Evolutionary conservation across 1,140 invertebrate genomes (phyloP).

Genomic region (Saccostrea glomerata): DNA sequence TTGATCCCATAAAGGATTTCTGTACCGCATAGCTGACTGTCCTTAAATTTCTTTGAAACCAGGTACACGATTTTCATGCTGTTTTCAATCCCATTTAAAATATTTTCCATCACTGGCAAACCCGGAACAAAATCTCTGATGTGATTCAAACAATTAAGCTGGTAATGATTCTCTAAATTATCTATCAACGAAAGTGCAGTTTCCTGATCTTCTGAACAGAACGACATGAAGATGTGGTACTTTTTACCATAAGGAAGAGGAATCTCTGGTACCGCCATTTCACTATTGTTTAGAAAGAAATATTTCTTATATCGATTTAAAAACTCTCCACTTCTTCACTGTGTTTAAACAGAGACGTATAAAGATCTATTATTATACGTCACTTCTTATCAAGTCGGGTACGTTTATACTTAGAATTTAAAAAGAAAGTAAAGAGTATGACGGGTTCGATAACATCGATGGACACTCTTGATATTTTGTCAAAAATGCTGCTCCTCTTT

Average conservation of each 20-base stretch:
- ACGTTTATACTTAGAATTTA: too few relatives aligned
- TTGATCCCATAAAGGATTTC: neutral
- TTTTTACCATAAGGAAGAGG: neutral
- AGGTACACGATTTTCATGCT: constrained; percentile 19
- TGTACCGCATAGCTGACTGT: neutral
- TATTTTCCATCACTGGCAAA: neutral
- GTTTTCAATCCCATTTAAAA: neutral
- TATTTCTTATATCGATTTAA: too few relatives aligned
- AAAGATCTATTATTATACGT: too few relatives aligned
- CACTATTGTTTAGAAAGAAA: too few relatives aligned
- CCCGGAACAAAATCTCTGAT: neutral
- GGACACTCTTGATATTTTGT: too few relatives aligned
- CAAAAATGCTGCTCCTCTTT: too few relatives aligned
- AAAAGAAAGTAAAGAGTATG: too few relatives aligned
- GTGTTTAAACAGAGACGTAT: too few relatives aligned
- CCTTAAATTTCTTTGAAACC: neutral
- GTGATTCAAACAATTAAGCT: neutral
- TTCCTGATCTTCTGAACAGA: neutral
- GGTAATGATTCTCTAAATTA: neutral
- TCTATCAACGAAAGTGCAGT: neutral
- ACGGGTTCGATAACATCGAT: too few relatives aligned
- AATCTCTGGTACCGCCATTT: neutral
- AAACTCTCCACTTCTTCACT: too few relatives aligned
- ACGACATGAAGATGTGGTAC: neutral
- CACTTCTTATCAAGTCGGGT: too few relatives aligned